Percentiles rank a stretch among this genome's conserved stretches.
Evolutionary conservation across 2,113 vertebrate genomes (phyloP).

Genomic region (Machaerirhynchus nigripectus): DNA sequence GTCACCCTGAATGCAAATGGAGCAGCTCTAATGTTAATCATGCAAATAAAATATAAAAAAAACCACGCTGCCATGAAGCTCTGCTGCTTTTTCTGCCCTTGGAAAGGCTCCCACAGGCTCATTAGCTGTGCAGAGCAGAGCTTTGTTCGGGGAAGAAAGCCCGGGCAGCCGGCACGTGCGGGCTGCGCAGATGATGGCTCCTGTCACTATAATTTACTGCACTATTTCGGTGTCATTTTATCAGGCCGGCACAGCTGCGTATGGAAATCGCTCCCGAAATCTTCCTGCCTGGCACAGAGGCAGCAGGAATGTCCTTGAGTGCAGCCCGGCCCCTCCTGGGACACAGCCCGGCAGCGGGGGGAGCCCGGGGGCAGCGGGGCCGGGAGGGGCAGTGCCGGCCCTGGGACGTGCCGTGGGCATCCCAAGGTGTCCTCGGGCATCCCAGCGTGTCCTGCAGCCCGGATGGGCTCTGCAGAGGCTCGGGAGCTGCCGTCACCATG

Average conservation of each 20-base stretch:
- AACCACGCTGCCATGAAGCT: not conserved
- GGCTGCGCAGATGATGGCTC: not conserved
- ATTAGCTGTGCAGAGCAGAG: not conserved
- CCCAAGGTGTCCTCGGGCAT: not conserved
- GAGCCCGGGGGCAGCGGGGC: not conserved
- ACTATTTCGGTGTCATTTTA: not conserved
- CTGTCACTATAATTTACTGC: slow-evolving; percentile 29
- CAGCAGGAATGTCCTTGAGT: not conserved
- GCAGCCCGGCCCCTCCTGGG: not conserved
- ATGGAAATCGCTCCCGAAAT: not conserved
- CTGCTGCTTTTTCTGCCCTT: not conserved
- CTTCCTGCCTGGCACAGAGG: not conserved
- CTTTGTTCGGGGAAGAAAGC: not conserved
- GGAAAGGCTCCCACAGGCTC: not conserved
- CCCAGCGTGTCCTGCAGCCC: not conserved
- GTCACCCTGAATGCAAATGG: not conserved
- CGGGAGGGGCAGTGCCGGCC: not conserved
- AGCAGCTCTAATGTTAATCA: not conserved
- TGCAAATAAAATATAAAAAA: not conserved
- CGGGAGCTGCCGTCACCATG: slow-evolving; percentile 48
- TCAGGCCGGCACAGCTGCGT: not conserved
- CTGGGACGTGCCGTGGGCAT: not conserved
- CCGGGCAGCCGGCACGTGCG: not conserved
- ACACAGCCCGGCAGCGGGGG: not conserved
- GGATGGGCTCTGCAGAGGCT: not conserved